These are phyloP conservation scores for Macrocentrus cingulum DNA, from an alignment of 1,140 invertebrate genomes.

Conservation along the genomic window DNA sequence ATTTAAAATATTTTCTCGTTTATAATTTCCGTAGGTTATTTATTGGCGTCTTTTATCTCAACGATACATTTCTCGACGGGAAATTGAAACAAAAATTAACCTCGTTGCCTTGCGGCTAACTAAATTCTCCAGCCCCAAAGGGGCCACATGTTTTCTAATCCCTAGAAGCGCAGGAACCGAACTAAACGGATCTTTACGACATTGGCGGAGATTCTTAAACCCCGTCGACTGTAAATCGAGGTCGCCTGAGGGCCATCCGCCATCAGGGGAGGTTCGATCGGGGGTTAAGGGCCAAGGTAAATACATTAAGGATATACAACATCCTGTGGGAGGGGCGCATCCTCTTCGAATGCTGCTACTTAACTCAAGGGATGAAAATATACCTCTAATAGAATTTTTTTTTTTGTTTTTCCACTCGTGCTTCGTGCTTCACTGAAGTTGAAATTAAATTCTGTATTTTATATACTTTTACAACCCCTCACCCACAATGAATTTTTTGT, in stretches of 20 bases:
- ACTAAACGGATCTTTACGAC: conserved; percentile 33
- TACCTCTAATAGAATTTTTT: no score
- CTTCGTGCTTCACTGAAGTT: conserved; percentile 5
- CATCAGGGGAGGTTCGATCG: conserved; percentile 28
- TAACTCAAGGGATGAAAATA: conserved; percentile 31
- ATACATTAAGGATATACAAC: conserved; percentile 49
- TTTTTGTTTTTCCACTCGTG: not conserved
- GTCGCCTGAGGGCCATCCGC: conserved; percentile 25
- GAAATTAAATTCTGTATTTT: not conserved
- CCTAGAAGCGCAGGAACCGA: conserved; percentile 6
- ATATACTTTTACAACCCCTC: no score
- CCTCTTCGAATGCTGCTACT: no score
- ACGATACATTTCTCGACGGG: no score
- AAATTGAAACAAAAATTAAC: no score
- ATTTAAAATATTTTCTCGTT: no score
- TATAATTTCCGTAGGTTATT: no score
- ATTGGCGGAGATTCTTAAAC: conserved; percentile 7
- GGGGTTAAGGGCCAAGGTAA: conserved; percentile 46
- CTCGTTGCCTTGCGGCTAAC: no score
- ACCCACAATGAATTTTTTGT: conserved; percentile 1
- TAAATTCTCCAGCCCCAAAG: no score
- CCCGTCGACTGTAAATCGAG: not conserved
- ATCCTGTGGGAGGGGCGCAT: conserved; percentile 42
- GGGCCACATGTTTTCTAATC: conserved; percentile 18
- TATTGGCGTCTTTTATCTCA: no score